Base-by-base conservation (phyloP, 2,888 invertebrate genomes). In the Calliopum simillimum region DNA sequence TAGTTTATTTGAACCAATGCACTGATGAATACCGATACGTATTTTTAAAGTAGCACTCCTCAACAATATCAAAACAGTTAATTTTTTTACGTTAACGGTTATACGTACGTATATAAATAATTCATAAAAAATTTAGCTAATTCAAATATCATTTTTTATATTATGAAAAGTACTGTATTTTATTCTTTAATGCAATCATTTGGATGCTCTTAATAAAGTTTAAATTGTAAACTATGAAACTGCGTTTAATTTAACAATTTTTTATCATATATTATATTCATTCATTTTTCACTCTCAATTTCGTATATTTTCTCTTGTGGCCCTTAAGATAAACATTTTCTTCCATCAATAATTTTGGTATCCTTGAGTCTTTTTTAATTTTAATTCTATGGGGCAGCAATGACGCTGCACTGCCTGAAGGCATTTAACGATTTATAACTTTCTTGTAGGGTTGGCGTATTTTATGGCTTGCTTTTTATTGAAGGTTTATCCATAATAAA, bases 161-260 rank as follows among this genome's bases (percentile, higher is more conserved):
- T 33, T 46, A 66, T 51, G 44, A 68, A 68, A 68, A 6, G 16
- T 47, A 58, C 25, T 67, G 47, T 67, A 46, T 59, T 58, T 25
- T 19, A 19, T 51, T 19, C 16, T 51, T 16, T 51, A 64, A 21
- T 16, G 41, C 16, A n/a, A 14, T 33, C 14, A n/a, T 65, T 65
- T 55, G 65, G 55, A 55, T 19, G 3, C 14, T 55, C 56, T 46
- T n/a, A 66, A 66, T 66, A 66, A 66, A 66, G 66, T 66, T 14
- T 53, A 66, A 53, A 53, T 44, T 65, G n/a, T 66, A 55, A 44
- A 21, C n/a, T 19, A 25, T 56, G 23, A 11, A n/a, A 56, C 3
- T 51, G 12, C 5, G 11, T 51, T 51, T 51, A 6, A 8, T 33
- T 33, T 33, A 33, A 33, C 33, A 33, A 33, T 33, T 33, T 33